Percentiles rank a stretch among this genome's conserved stretches.
These are phyloP conservation scores for Planiliza haematocheilus DNA, from an alignment of 2,113 vertebrate species.

Conservation along the genomic window DNA sequence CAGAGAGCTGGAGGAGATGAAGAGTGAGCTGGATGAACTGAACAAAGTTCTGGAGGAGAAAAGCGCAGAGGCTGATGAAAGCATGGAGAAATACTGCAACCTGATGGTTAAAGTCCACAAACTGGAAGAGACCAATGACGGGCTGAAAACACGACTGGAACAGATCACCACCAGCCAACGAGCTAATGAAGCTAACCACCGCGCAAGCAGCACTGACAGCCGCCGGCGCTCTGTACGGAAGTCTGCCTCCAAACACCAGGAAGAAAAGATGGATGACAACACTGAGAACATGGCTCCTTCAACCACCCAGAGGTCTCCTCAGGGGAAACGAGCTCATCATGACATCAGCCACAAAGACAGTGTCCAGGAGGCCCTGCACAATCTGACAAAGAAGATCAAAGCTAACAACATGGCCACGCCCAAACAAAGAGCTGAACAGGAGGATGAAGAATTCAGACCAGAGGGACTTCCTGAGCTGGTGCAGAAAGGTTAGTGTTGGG, in stretches of 20 bases:
- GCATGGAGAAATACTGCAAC: constrained; percentile 91
- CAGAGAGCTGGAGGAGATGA: constrained; percentile 67
- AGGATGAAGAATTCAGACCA: constrained; percentile 73
- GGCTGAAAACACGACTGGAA: constrained; percentile 83
- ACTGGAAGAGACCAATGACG: constrained; percentile 88
- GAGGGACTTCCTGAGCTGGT: constrained; percentile 90
- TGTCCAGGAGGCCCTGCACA: constrained; percentile 81
- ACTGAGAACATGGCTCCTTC: constrained; percentile 61
- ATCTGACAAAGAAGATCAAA: constrained; percentile 78
- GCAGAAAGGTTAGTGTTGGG: constrained; percentile 82
- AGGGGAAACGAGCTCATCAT: constrained; percentile 82
- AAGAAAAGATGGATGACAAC: constrained; percentile 16
- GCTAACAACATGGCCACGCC: constrained; percentile 51
- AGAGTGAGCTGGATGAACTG: constrained; percentile 84
- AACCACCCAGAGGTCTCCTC: constrained; percentile 28
- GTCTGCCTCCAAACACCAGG: constrained; percentile 54
- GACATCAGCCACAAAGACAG: constrained; percentile 56
- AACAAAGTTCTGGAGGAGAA: constrained; percentile 84
- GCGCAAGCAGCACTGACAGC: background rate
- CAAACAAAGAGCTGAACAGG: constrained; percentile 42
- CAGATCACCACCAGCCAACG: constrained; percentile 69
- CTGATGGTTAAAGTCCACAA: constrained; percentile 88
- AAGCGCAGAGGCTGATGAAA: constrained; percentile 87
- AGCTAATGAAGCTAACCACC: constrained; percentile 10
- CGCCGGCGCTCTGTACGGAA: constrained; percentile 55